Conservation (phyloP, 2,797 vertebrate species). For the Poeciliopsis infans region DNA sequence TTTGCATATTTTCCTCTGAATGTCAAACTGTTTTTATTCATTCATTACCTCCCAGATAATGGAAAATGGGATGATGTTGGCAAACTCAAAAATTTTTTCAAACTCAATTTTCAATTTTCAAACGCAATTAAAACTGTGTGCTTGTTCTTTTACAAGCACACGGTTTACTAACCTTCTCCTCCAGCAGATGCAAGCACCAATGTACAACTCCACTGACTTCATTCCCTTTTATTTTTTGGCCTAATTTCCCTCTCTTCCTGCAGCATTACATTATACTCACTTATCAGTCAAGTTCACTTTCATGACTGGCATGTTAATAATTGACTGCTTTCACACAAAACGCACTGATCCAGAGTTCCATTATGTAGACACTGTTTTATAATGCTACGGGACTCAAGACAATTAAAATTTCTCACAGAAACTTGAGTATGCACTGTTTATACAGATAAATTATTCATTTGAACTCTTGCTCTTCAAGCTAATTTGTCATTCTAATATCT, state of each 20-base stretch:
- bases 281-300: conserved; percentile 53
- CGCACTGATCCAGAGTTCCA: conserved; percentile 54
- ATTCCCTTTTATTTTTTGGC: conserved; percentile 30
- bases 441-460: conserved; percentile 75
- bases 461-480: conserved; percentile 63
- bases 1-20: too few species aligned
- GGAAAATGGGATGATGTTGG: too few species aligned
- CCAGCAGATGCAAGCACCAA: not conserved
- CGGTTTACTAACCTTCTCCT: conserved; percentile 7
- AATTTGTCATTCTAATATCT: conserved; percentile 72
- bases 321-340: conserved; percentile 53
- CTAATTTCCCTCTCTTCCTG: conserved; percentile 43
- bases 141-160: not conserved
- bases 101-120: too few species aligned
- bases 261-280: conserved; percentile 33
- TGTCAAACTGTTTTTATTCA: too few species aligned
- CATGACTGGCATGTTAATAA: conserved; percentile 57
- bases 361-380: conserved; percentile 56
- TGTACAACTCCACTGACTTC: conserved; percentile 6
- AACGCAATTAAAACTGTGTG: too few species aligned
- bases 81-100: too few species aligned
- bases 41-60: too few species aligned
- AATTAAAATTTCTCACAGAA: conserved; percentile 59
- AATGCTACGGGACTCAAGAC: conserved; percentile 53
- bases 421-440: conserved; percentile 63